Evolutionary conservation across 2,797 vertebrate genomes (phyloP).

Genomic region (Cetoscarus ocellatus): DNA sequence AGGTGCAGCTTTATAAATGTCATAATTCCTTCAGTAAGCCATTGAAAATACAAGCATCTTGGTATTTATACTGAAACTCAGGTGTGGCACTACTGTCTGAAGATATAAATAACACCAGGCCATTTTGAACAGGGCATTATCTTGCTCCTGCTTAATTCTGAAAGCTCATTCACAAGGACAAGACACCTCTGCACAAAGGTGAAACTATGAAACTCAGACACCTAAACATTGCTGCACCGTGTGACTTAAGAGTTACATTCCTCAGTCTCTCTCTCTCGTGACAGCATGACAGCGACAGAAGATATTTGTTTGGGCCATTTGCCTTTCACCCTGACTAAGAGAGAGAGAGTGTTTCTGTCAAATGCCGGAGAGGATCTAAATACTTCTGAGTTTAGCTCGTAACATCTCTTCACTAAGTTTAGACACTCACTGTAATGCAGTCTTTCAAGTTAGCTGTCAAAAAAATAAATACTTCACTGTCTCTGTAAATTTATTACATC

Average conservation of each 20-base stretch:
- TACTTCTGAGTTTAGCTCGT: slow-evolving; percentile 24
- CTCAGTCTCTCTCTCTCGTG: slow-evolving; percentile 16
- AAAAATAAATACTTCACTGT: slow-evolving; percentile 2
- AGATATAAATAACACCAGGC: not conserved
- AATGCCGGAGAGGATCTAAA: slow-evolving; percentile 45
- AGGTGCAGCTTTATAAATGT: not conserved
- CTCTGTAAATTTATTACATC: slow-evolving; percentile 15
- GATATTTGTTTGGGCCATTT: not conserved
- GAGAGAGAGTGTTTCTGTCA: slow-evolving; percentile 9
- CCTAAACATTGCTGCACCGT: not conserved
- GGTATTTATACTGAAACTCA: not conserved
- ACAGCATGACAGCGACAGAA: slow-evolving; percentile 11
- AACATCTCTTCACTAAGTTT: slow-evolving; percentile 1
- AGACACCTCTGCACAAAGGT: not conserved
- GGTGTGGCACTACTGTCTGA: not conserved
- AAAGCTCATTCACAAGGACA: not conserved
- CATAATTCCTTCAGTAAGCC: not conserved
- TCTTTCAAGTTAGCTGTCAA: slow-evolving; percentile 51
- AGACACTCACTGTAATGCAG: slow-evolving; percentile 45
- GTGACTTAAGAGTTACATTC: slow-evolving; percentile 44
- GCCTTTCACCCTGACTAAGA: slow-evolving; percentile 2
- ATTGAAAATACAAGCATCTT: not conserved
- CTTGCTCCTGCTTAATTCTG: not conserved
- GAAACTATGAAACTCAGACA: slow-evolving; percentile 8
- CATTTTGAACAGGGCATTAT: no score